These are phyloP conservation scores for Venustaconcha ellipsiformis DNA, from an alignment of 1,140 invertebrate species.

Conservation along the genomic window DNA sequence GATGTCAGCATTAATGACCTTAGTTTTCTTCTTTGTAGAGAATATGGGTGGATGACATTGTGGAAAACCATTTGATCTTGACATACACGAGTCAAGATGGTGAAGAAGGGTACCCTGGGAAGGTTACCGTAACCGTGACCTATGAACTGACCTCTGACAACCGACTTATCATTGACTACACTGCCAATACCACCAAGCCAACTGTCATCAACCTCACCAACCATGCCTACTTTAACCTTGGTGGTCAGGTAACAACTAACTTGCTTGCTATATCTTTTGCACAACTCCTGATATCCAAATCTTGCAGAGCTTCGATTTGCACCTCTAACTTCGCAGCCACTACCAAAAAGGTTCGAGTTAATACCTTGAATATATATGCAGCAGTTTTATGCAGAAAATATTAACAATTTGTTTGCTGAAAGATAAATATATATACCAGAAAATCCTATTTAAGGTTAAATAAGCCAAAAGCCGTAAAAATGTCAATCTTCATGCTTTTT, in stretches of 20 bases:
- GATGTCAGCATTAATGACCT: too few relatives aligned
- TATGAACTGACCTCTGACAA: slow-evolving; percentile 82
- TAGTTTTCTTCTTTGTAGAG: slow-evolving; percentile 26
- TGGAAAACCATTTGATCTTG: slow-evolving; percentile 54
- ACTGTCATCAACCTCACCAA: slow-evolving; percentile 93
- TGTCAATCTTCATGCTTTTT: too few relatives aligned
- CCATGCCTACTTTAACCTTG: slow-evolving; percentile 95
- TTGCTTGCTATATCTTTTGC: too few relatives aligned
- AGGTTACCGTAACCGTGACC: slow-evolving; percentile 72
- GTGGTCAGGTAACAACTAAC: slow-evolving; percentile 76
- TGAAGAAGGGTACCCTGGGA: slow-evolving; percentile 90
- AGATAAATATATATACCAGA: too few relatives aligned
- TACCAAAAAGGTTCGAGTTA: too few relatives aligned
- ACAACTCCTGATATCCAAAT: background rate
- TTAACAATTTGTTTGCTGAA: too few relatives aligned
- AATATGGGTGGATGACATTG: slow-evolving; percentile 65
- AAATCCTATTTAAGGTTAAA: too few relatives aligned
- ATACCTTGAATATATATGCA: too few relatives aligned
- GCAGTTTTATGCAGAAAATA: too few relatives aligned
- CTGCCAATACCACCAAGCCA: slow-evolving; percentile 79
- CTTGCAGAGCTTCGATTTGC: too few relatives aligned
- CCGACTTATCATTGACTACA: slow-evolving; percentile 79
- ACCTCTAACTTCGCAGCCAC: too few relatives aligned
- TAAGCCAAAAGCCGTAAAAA: too few relatives aligned
- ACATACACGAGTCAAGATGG: slow-evolving; percentile 79